Evolutionary conservation across 2,113 vertebrate genomes (phyloP).

Genomic region (Synodontis membranacea): DNA sequence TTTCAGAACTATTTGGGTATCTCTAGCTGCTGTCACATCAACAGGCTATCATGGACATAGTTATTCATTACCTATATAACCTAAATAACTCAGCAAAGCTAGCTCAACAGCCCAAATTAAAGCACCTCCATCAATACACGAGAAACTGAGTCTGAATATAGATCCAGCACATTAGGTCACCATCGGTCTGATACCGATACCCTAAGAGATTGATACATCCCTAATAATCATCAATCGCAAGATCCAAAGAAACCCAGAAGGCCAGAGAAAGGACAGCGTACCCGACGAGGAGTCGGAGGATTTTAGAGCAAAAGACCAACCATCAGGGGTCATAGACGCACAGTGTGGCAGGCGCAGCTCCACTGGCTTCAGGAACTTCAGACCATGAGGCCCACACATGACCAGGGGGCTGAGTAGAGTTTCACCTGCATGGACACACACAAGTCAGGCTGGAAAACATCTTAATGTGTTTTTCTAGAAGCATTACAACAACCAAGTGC

Average conservation of each 20-base stretch:
- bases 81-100: background rate
- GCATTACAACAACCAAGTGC: background rate
- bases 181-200: background rate
- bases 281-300: slow-evolving; percentile 99
- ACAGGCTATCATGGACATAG: background rate
- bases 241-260: slow-evolving; percentile 77
- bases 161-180: background rate
- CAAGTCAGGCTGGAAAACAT: background rate
- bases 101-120: background rate
- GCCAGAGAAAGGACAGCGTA: slow-evolving; percentile 96
- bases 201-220: slow-evolving; percentile 57
- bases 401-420: slow-evolving; percentile 97
- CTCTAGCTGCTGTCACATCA: background rate
- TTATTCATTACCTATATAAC: background rate
- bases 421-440: slow-evolving; percentile 78
- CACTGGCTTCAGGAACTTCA: slow-evolving; percentile 99
- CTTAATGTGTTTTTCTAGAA: background rate
- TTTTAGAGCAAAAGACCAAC: slow-evolving; percentile 99
- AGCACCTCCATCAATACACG: background rate
- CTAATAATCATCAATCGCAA: slow-evolving; percentile 70
- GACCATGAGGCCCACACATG: slow-evolving; percentile 98
- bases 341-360: slow-evolving; percentile 98
- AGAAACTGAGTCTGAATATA: background rate
- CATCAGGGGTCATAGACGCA: slow-evolving; percentile 99
- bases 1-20: background rate